Evolutionary conservation across 2,113 vertebrate genomes (phyloP), one percentile per base, ranked within the genome.

Genomic region (Salminus brasiliensis): DNA sequence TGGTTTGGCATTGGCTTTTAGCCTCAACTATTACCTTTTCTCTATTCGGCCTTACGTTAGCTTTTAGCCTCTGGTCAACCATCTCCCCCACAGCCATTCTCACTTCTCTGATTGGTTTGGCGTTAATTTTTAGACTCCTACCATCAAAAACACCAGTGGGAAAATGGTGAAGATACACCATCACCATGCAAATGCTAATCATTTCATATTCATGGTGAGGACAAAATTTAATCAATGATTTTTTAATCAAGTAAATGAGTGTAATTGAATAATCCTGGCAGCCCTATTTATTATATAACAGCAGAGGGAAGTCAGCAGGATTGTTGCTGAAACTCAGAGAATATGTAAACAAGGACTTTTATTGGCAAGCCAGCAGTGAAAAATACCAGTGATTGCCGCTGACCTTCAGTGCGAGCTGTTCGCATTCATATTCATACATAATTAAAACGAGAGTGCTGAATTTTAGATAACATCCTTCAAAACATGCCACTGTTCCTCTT

Each of bases 341-440:
- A 62, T 16, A 62, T 32, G 25, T 32, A 32, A 65, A 65, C 8
- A 36, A 21, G 18, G 16, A 10, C 60, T 3, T 34, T 9, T 36
- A 62, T 65, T 23, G 34, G 16, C 60, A 18, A 65, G 32, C 60
- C 32, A 36, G 11, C 60, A 21, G 8, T 36, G 18, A 7, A 36
- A n/a, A 65, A 65, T 11, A 63, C 27, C 11, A 30, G 18, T 18
- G n/a, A 39, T 34, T 53, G 45, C 30, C 43, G 7, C 23, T 10
- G 49, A 69, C 23, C 65, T 69, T 29, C 63, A 39, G 34, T 21
- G 15, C 15, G 8, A 63, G 25, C 29, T 21, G 9, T 76, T 81
- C 53, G 30, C 15, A 65, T 72, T 53, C n/a, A 32, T 63, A 63
- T 71, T 45, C 67, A 72, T 76, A 34, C 59, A 76, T 72, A 72